Base-by-base conservation (phyloP, 2,888 invertebrate genomes). In the Lydus trimaculatus region DNA sequence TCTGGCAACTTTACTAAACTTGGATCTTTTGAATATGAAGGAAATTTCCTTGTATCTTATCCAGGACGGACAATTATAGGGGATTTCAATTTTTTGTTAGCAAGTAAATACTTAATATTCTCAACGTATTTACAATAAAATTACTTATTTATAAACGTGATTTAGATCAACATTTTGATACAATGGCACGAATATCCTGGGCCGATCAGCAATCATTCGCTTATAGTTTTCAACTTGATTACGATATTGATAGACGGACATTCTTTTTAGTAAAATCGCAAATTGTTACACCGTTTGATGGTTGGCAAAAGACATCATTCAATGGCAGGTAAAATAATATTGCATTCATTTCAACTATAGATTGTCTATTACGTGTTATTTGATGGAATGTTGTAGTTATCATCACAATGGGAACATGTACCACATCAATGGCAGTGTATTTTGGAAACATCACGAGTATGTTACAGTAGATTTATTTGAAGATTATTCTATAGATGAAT, bases 11-110 rank as follows among this genome's bases (percentile, higher is more conserved):
- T 92, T 62, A 88, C 89, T 72, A 90, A 87, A 77, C 87, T 89
- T 66, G 88, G 87, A 0, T 83, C 86, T 0, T 89, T 89, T 81
- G 90, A 91, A 72, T 89, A 91, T 75, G 90, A 88, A 58, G 91
- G 90, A 0, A 88, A 89, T 43, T 82, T 91, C 25, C 88, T 90
- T 48, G 75, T 94, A 15, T 91, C 91, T 67, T 95, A 94, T 83
- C 95, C 95, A 0, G 94, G 94, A 1, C 87, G 93, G 33, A 88
- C 91, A 56, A 87, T 94, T 33, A 91, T 90, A 67, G 92, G 90
- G 43, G 89, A 91, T 52, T 91, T 92, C 72, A 87, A 90, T 69
- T 87, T 92, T 56, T 78, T 89, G 13, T 80, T 90, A 52, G 86
- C 85, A 84, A 88, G 89, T 87, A 76, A 81, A 76, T 73, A 63